Evolutionary conservation across 2,797 vertebrate genomes (phyloP), one percentile per base, ranked within the genome.

Genomic region (Premnoplex brunnescens): DNA sequence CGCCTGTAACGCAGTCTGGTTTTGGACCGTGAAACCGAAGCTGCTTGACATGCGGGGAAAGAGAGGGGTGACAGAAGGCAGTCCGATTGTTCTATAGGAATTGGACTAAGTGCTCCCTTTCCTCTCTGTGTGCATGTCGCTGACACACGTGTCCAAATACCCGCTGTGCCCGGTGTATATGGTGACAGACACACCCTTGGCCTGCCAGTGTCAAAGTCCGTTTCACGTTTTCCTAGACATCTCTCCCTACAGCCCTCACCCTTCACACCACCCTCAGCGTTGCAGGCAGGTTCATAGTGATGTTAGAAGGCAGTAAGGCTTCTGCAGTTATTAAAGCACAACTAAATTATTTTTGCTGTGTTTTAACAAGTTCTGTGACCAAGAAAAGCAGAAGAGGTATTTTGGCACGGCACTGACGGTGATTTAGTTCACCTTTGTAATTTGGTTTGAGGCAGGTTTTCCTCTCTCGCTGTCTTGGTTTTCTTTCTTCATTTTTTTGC

Each of bases 351-450:
- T 81, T 94, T 67, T 86, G 88, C 85, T 93, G 84, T 88, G 86
- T 92, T 95, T 97, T 96, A 96, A 95, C 81, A 93, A 88, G 86
- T 96, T 95, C 73, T 77, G 51, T 46, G 92, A 84, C 71, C 85
- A 64, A 81, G 86, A 93, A 95, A 96, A 91, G 34, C 59, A 92
- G 62, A 85, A 30, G 60, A 92, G 80, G 69, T 74, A 62, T 95
- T 86, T 89, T 94, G 94, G 81, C 68, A 79, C 23, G 2, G 69
- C 59, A 28, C 69, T 83, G 66, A 71, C 84, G 54, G 79, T 93
- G 85, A 77, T 95, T 87, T 86, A 92, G 74, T 95, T 95, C 92
- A 32, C 74, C 78, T 93, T 83, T 93, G 67, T 67, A 46, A 60
- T 96, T 97, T 94, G 76, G 60, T 97, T 97, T 84, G 85, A 93